A percentile compares a stretch with the other conserved stretches of the same genome.
These are phyloP conservation scores for Dicycla oo DNA, from an alignment of 2,888 invertebrate genomes.

Conservation along the genomic window DNA sequence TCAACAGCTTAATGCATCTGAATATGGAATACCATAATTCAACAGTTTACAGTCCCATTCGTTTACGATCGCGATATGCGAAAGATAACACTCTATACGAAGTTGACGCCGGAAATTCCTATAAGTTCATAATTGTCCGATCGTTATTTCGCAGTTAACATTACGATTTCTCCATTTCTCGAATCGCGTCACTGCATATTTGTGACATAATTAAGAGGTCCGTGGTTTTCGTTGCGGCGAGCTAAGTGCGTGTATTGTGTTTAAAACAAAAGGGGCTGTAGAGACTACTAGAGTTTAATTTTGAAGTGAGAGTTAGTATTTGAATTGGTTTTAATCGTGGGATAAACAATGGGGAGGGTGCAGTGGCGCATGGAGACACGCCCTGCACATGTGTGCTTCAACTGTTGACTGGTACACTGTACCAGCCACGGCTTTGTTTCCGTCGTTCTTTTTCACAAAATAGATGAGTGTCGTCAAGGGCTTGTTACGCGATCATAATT, in stretches of 20 bases:
- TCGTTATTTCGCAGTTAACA: constrained; percentile 69
- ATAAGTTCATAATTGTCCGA: constrained; percentile 61
- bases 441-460: constrained; percentile 62
- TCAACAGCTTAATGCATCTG: constrained; percentile 14
- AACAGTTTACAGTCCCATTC: constrained; percentile 31
- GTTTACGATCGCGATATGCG: constrained; percentile 45
- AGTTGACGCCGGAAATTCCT: constrained; percentile 54
- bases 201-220: constrained; percentile 66
- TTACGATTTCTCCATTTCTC: constrained; percentile 58
- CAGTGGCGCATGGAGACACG: constrained; percentile 82
- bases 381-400: constrained; percentile 82
- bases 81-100: constrained; percentile 51
- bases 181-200: constrained; percentile 63
- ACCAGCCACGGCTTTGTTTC: constrained; percentile 60
- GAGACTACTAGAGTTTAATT: constrained; percentile 86
- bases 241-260: constrained; percentile 84
- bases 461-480: constrained; percentile 67
- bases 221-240: constrained; percentile 73
- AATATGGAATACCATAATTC: constrained; percentile 38
- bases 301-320: constrained; percentile 89
- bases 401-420: constrained; percentile 52
- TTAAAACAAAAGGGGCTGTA: constrained; percentile 85
- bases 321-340: constrained; percentile 90
- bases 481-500: constrained; percentile 63
- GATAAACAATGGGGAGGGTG: constrained; percentile 88